Base-by-base conservation (phyloP, 1,140 invertebrate genomes). In the Fopius arisanus region DNA sequence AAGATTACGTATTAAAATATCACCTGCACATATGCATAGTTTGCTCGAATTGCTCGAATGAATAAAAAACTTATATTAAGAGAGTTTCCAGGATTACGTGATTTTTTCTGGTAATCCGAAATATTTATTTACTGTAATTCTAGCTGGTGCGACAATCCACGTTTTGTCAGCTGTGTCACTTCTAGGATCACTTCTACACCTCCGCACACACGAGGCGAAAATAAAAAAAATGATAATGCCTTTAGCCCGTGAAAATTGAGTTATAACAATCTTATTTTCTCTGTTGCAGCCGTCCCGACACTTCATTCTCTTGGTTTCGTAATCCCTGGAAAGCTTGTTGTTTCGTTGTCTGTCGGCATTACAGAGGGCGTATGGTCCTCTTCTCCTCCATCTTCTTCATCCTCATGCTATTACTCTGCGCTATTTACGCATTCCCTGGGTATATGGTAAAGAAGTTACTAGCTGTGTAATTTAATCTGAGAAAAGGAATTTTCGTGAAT, bases 291-390 rank as follows among this genome's bases (percentile, higher is more conserved):
- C 89, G 91, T 10, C 90, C 91, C 12, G 89, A 91, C 72, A 90
- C 90, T 5, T 91, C 91, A 5, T 92, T 91, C 74, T 90, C 89
- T 70, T 92, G 90, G 84, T 87, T 92, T 73, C 87, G 84, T 31
- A 90, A 92, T 85, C 91, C 91, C 0, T 87, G 89, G 79, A 91
- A 89, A 82, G 87, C 90, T 14, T 87, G 86, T 28, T 86, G 87
- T 26, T 87, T 88, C 77, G 87, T 91, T 31, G 79, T 92, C 26
- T 90, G 86, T 75, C 89, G 89, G 10, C 83, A 85, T 75, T 86
- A 90, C 76, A 87, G 87, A 74, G 88, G 88, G 86, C 86, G 88
- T 80, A 84, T 90, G 67, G 73, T 89, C 12, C 79, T 80, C 75
- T 83, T 79, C 79, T 79, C 84, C 73, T 33, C 78, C 41, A 78